Base-by-base conservation (phyloP, 2,888 invertebrate genomes). In the Calameuta filiformis region DNA sequence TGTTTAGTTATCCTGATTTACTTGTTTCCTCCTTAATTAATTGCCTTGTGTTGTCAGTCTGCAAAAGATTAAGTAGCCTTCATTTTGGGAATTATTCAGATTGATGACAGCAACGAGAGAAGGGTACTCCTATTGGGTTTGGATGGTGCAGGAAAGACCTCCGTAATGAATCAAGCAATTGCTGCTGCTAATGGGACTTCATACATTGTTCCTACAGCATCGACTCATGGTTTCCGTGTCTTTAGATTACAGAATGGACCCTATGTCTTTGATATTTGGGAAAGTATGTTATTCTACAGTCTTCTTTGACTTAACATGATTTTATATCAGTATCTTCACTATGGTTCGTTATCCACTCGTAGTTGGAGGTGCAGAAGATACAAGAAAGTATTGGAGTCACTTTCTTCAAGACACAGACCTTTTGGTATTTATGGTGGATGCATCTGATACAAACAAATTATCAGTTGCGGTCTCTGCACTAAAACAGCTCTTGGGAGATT, bases 401-500 rank as follows among this genome's bases (percentile, higher is more conserved):
- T 92, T 92, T 79, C 85, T 92, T 12, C 91, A 91, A 82, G 92
- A 92, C 78, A 91, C 91, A n/a, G 91, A 92, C 83, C 84, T 92
- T n/a, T 81, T 92, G 73, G 86, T 92, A 75, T 92, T 91, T 83
- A 90, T 92, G 81, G 91, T 92, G 76, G 92, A 92, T 84, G 88
- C 92, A 12, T 87, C 91, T 3, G 89, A 92, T 81, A 79, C 86
- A 12, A 85, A 88, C 77, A 90, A 88, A 81, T 81, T 92, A 77
- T 84, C 91, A 12, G 73, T 85, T 31, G 91, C 91, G 33, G 89
- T 89, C 33, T 87, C 87, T 73, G 88, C 89, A 73, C 83, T 92
- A 3, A 92, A 92, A 82, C 87, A 89, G 79, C 85, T 92, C 73
- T 83, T 91, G 75, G 91, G 91, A 9, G 92, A 92, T 83, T 87